phyloP scores from a whole-genome alignment of 2,113 vertebrate species.

The Sitta europaea region DNA sequence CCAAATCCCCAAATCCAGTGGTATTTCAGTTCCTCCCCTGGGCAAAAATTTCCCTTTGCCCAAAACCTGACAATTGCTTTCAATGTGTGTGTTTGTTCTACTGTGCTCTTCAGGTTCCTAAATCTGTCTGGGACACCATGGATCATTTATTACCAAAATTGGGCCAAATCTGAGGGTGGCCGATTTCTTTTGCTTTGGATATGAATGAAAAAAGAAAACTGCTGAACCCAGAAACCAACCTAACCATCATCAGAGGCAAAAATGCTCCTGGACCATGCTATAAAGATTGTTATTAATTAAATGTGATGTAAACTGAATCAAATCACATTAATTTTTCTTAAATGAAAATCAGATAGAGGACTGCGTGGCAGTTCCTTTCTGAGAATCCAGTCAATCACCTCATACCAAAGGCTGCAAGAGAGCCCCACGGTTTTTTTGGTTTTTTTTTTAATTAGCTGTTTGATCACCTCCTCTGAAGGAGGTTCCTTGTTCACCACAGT shows the following conservation, averaged over 20 bases:
- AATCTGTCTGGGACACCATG: background rate
- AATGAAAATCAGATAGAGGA: background rate
- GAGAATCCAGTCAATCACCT: background rate
- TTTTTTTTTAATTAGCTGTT: background rate
- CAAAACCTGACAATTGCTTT: background rate
- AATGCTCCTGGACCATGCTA: background rate
- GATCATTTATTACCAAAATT: background rate
- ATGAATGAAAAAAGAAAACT: background rate
- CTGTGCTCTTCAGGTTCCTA: background rate
- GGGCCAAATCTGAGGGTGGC: no score
- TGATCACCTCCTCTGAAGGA: background rate
- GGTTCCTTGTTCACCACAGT: background rate
- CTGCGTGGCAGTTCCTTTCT: background rate
- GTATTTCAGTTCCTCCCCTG: background rate
- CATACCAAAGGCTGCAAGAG: background rate
- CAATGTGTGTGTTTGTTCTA: background rate
- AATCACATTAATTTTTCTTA: background rate
- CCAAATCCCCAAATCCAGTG: background rate
- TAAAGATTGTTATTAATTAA: background rate
- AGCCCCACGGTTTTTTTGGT: rapidly evolving
- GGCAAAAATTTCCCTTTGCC: background rate
- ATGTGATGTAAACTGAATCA: background rate
- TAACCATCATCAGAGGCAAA: background rate
- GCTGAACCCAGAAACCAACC: background rate
- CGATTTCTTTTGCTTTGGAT: background rate